Percentiles rank a stretch among this genome's conserved stretches.
Evolutionary conservation across 2,797 vertebrate genomes (phyloP).

Genomic region (Halcyon leucocephala): DNA sequence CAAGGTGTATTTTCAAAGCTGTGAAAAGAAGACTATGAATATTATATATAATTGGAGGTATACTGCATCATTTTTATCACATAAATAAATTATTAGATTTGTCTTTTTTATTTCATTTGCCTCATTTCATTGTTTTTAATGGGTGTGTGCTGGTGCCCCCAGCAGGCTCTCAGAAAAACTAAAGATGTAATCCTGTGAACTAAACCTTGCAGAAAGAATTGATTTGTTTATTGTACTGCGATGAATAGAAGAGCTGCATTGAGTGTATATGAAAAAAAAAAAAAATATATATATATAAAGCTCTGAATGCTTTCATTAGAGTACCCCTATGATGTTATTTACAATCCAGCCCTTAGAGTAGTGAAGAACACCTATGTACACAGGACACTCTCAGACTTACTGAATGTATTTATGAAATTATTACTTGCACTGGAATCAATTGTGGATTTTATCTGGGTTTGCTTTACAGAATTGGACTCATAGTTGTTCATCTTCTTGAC

Average conservation of each 20-base stretch:
- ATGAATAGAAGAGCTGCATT: not conserved
- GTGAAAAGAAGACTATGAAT: not conserved
- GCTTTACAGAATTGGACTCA: not conserved
- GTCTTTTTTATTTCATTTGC: not conserved
- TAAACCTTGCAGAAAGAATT: not conserved
- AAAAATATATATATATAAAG: not conserved
- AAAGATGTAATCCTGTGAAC: not conserved
- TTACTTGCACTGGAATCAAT: not conserved
- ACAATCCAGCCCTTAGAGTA: not conserved
- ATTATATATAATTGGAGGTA: not conserved
- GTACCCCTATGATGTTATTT: not conserved
- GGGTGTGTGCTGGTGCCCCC: conserved; percentile 43
- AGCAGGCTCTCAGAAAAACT: conserved; percentile 45
- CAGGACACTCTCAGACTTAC: not conserved
- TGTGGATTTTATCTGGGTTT: not conserved
- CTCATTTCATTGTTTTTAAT: not conserved
- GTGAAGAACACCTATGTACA: not conserved
- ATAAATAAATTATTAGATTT: not conserved
- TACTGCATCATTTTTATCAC: not conserved
- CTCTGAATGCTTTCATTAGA: not conserved
- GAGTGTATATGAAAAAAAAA: not conserved
- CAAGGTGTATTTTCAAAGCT: not conserved
- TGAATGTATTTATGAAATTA: not conserved
- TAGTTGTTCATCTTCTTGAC: not conserved
- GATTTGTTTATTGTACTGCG: not conserved